Evolutionary conservation across 2,888 invertebrate species (phyloP), one percentile per base, ranked within the genome.

Genomic region (Lasioglossum calceatum): DNA sequence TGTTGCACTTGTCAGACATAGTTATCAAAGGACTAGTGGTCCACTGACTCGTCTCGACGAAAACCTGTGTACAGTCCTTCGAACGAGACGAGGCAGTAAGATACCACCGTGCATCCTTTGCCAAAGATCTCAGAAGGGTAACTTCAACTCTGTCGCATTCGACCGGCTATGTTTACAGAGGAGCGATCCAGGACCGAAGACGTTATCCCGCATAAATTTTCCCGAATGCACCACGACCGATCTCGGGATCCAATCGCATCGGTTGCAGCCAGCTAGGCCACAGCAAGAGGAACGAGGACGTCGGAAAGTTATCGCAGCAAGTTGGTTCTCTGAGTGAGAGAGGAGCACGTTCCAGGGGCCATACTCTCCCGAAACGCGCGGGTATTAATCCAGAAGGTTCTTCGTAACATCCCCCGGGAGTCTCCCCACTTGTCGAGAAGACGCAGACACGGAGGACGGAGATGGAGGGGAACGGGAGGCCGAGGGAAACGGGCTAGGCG

Each of bases 331-430:
- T 8, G 54, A n/a, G n/a, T 2, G n/a, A 58, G 58, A 23, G n/a
- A 58, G 16, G 32, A 32, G 64, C 44, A 16, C 1, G 16, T 16
- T 64, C 32, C 2, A 32, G 32, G 32, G 64, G 16, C 32, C 64
- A 32, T 32, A 64, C 64, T 64, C 16, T 32, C 32, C 64, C 64
- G 32, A 32, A 64, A 64, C 64, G 19, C 32, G 19, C 64, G 64
- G 32, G 32, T 64, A 64, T 64, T 64, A 71, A 88, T 89, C 88
- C 91, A 92, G 82, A 91, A 92, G 88, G 86, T 92, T 92, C 89
- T 87, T 79, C 84, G 84, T 78, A 81, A 77, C 88, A 89, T 91
- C 92, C 91, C 92, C 67, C 73, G 83, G 83, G 89, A 87, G 80
- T 82, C 78, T 90, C 84, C 82, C 86, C 84, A 75, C 86, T 82